Evolutionary conservation across 2,113 vertebrate species (phyloP).

Genomic region (Ailurus styani): DNA sequence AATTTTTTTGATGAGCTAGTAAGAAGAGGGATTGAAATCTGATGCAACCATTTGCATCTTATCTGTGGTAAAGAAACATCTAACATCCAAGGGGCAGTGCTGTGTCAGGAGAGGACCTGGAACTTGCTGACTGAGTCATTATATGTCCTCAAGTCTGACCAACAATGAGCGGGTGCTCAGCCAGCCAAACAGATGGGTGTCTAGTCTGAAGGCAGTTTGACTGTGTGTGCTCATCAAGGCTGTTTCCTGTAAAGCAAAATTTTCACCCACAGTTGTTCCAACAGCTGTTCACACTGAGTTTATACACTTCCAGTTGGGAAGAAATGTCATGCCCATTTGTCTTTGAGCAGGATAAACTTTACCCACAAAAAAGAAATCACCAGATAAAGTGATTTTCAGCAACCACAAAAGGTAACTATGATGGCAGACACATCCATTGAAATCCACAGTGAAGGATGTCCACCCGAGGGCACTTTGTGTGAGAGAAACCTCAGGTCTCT

Average conservation of each 20-base stretch:
- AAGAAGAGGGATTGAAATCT: background rate
- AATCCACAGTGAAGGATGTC: background rate
- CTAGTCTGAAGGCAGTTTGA: constrained; percentile 56
- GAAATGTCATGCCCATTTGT: constrained; percentile 62
- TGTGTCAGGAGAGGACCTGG: background rate
- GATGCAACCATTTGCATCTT: no score
- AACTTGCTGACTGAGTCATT: background rate
- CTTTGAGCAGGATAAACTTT: constrained; percentile 67
- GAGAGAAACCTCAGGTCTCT: background rate
- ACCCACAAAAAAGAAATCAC: background rate
- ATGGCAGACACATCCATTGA: background rate
- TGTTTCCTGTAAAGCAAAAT: constrained; percentile 70
- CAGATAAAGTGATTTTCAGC: background rate
- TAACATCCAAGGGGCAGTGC: constrained; percentile 69
- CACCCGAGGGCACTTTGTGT: background rate
- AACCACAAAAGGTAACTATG: background rate
- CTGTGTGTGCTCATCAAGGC: constrained; percentile 60
- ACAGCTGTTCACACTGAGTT: constrained; percentile 74
- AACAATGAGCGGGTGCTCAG: constrained; percentile 56
- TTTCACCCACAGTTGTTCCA: constrained; percentile 65
- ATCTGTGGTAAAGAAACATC: background rate
- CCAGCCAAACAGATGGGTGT: constrained; percentile 76
- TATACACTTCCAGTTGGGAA: constrained; percentile 64
- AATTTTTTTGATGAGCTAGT: background rate
- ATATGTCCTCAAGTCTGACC: background rate